Evolutionary conservation across 2,888 invertebrate genomes (phyloP), one percentile per base, ranked within the genome.

Genomic region (Trachelus stipa): DNA sequence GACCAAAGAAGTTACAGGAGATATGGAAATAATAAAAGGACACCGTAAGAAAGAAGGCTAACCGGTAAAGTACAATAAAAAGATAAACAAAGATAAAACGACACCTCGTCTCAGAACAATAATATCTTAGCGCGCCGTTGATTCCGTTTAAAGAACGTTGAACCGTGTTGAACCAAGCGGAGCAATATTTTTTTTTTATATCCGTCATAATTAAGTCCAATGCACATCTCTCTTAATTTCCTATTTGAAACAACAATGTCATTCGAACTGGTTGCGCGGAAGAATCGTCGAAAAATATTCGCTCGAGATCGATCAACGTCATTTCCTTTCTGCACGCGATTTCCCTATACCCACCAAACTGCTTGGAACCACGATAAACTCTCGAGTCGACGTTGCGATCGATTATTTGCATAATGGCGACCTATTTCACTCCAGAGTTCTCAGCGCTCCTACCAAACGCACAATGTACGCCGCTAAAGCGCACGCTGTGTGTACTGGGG

Each of bases 391-490:
- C 33, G 12, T 15, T 71, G 34, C 31, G 31, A 71, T 71, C 33
- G 71, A 71, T 71, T 71, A 30, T 71, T 71, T 71, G 30, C 71
- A 71, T 71, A 71, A 71, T 34, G 71, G 4, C 33, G 71, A 71
- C 33, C 71, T 12, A 31, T 30, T 56, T 56, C 56, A 56, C 56
- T 56, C 2, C 9, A 23, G 9, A 56, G 56, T 56, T 56, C 56
- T 23, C 56, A 56, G 9, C 23, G 56, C 56, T 56, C 15, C 56
- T 56, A 56, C 56, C 56, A 23, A 56, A 56, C 3, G 23, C 23
- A 56, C 56, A 9, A 23, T 23, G 56, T 23, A 23, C 56, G 56
- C 56, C 9, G 23, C 56, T 11, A 9, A 56, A 9, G 15, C 56
- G 6, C 23, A 56, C 0, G 1, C 56, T 23, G 23, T 9, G 56